Conservation (phyloP, 2,888 invertebrate genomes). For the Branchellion lobata region DNA sequence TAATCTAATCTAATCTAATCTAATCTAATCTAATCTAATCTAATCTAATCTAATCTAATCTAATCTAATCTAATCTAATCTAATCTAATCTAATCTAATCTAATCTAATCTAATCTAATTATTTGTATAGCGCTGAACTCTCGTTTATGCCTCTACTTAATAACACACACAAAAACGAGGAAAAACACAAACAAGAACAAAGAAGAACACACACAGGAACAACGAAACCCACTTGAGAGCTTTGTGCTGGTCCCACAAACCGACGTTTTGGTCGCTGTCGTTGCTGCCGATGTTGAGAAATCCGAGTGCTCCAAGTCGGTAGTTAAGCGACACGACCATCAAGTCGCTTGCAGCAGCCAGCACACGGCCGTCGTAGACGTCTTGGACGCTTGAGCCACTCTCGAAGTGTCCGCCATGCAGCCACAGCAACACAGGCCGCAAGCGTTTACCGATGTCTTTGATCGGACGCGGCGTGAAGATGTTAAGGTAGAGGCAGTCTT, state of each 20-base stretch:
- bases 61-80: too few relatives aligned
- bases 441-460: not conserved
- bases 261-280: slow-evolving; percentile 86
- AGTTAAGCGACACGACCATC: slow-evolving; percentile 91
- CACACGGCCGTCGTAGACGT: slow-evolving; percentile 64
- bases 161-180: too few relatives aligned
- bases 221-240: slow-evolving; percentile 90
- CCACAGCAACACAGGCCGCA: slow-evolving; percentile 80
- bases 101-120: too few relatives aligned
- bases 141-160: too few relatives aligned
- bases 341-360: slow-evolving; percentile 86
- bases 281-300: slow-evolving; percentile 82
- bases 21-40: too few relatives aligned
- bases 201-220: too few relatives aligned
- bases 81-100: too few relatives aligned
- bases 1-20: too few relatives aligned
- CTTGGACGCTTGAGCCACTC: slow-evolving; percentile 83
- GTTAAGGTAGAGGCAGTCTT: slow-evolving; percentile 93
- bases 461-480: slow-evolving; percentile 81
- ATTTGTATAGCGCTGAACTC: too few relatives aligned
- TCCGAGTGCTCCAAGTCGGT: too few relatives aligned
- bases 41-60: too few relatives aligned
- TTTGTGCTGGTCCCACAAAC: slow-evolving; percentile 85
- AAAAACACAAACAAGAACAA: too few relatives aligned
- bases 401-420: slow-evolving; percentile 91